Conservation (phyloP, 2,113 vertebrate genomes). For the Gnathonemus echidnorhynchus region DNA sequence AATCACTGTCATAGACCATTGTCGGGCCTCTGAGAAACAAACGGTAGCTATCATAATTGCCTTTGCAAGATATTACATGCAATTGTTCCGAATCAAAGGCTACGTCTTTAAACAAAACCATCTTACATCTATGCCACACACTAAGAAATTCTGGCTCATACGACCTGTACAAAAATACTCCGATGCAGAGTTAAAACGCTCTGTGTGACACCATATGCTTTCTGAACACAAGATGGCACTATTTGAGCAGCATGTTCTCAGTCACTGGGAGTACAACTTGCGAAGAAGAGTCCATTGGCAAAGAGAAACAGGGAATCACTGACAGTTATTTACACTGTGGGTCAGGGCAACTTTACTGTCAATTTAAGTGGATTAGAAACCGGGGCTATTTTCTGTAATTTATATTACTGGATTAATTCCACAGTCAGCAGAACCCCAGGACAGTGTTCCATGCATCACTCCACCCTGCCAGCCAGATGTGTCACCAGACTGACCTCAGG, state of each 20-base stretch:
- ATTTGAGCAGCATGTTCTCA: slow-evolving; percentile 17
- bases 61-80: background rate
- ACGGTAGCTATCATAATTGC: background rate
- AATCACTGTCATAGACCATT: background rate
- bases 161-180: slow-evolving; percentile 11
- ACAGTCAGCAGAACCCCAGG: background rate
- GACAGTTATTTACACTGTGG: background rate
- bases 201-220: background rate
- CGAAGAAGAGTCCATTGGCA: background rate
- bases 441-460: background rate
- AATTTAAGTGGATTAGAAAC: background rate
- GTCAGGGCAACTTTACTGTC: background rate
- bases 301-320: background rate
- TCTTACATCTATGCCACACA: background rate
- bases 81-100: background rate
- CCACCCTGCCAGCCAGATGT: background rate
- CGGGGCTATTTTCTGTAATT: background rate
- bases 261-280: background rate
- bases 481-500: background rate
- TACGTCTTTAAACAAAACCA: background rate
- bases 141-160: background rate
- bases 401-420: background rate
- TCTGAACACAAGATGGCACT: slow-evolving; percentile 38
- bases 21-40: background rate
- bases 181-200: slow-evolving; percentile 10